Evolutionary conservation across 2,113 vertebrate genomes (phyloP).

Genomic region (Aptenodytes patagonicus): DNA sequence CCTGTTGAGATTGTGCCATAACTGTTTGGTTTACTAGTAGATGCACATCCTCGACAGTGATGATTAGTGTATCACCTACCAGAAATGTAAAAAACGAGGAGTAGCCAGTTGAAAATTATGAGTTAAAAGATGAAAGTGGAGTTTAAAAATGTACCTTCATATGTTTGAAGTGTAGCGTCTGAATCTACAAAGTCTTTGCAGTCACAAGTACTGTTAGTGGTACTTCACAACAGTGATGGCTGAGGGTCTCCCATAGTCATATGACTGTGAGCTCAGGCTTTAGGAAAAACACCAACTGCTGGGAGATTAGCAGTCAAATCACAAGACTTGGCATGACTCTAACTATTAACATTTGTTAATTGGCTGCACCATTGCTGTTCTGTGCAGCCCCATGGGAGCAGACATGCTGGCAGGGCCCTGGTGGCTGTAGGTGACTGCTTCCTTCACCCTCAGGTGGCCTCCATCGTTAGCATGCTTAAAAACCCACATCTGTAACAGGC

Average conservation of each 20-base stretch:
- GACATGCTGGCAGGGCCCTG: accelerated
- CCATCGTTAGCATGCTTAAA: accelerated
- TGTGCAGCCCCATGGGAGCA: background rate
- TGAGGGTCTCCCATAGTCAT: conserved; percentile 1
- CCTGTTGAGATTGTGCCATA: background rate
- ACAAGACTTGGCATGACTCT: conserved; percentile 9
- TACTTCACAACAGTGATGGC: background rate
- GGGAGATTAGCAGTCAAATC: conserved; percentile 35
- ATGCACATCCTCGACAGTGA: background rate
- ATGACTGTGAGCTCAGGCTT: conserved; percentile 5
- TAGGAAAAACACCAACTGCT: background rate
- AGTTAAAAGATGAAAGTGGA: background rate
- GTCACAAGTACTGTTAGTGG: background rate
- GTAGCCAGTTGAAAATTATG: background rate
- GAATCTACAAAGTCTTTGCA: background rate
- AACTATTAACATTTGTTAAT: background rate
- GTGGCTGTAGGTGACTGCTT: accelerated
- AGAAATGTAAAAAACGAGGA: background rate
- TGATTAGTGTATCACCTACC: background rate
- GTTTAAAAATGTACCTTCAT: background rate
- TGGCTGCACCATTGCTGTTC: background rate
- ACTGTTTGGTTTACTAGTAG: background rate
- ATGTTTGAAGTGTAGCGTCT: background rate
- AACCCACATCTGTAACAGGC: accelerated
- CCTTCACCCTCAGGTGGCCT: background rate